A percentile compares a stretch with the other conserved stretches of the same genome.
phyloP scores from a whole-genome alignment of 2,113 vertebrate species.

The Zosterops borbonicus region DNA sequence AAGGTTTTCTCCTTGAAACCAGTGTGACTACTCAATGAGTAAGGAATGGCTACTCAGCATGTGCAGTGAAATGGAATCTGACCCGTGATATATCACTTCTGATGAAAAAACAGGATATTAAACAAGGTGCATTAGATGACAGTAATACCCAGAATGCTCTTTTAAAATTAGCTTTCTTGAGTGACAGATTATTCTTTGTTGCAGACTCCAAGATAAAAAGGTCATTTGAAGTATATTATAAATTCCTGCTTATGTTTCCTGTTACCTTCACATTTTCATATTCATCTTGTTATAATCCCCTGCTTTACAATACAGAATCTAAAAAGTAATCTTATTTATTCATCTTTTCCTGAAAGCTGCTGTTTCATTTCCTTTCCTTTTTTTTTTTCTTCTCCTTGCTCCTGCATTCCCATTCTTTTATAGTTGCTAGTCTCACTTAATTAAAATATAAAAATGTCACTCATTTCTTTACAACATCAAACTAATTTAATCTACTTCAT shows the following conservation, averaged over 20 bases:
- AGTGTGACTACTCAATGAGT: neutral
- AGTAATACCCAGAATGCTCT: neutral
- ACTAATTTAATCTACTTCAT: conserved; percentile 8
- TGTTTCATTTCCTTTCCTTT: neutral
- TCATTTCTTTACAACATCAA: conserved; percentile 1
- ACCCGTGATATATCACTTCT: neutral
- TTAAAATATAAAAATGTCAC: conserved; percentile 45
- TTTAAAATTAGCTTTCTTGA: conserved; percentile 29
- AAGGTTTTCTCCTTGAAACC: neutral
- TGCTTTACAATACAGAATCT: neutral
- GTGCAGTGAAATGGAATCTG: conserved; percentile 12
- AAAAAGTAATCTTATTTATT: neutral
- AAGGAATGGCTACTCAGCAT: neutral
- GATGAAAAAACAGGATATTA: conserved; percentile 20
- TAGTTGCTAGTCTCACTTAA: conserved; percentile 13
- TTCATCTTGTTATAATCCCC: neutral
- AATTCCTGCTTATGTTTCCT: neutral
- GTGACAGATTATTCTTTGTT: neutral
- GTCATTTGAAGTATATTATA: neutral
- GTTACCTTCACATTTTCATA: neutral
- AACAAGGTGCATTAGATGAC: conserved; percentile 26
- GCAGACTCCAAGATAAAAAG: neutral
- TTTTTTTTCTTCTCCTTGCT: neutral
- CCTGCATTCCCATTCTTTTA: neutral
- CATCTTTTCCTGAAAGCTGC: neutral